Conservation (phyloP, 1,140 invertebrate species). For the Microvelia longipes region DNA sequence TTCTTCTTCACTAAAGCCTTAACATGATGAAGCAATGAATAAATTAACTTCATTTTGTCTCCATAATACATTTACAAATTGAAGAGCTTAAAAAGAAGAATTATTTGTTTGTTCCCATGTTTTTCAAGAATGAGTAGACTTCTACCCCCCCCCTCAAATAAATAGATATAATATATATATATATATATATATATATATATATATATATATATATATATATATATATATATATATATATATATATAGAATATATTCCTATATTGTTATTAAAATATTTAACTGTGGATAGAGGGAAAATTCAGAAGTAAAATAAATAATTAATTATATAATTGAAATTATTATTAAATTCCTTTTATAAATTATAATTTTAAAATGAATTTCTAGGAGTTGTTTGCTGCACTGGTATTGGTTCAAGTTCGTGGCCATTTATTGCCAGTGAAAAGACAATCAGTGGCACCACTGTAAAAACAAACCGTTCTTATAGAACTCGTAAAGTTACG, state of each 20-base stretch:
- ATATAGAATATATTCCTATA: too few relatives aligned
- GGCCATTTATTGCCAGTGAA: background rate
- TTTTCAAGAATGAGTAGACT: background rate
- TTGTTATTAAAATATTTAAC: too few relatives aligned
- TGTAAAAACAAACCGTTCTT: background rate
- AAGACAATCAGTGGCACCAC: background rate
- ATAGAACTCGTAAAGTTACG: background rate
- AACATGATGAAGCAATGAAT: background rate
- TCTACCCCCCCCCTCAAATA: too few relatives aligned
- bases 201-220: too few relatives aligned
- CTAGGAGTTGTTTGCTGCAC: background rate
- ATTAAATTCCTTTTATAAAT: background rate
- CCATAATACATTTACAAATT: background rate
- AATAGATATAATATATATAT: too few relatives aligned
- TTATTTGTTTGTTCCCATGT: background rate
- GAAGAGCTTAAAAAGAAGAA: background rate
- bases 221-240: too few relatives aligned
- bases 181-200: too few relatives aligned
- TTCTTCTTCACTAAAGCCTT: background rate
- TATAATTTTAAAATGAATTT: background rate
- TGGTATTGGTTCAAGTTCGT: background rate
- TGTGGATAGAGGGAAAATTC: too few relatives aligned
- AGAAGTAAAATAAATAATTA: background rate
- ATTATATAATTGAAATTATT: background rate
- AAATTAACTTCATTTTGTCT: background rate